Conservation (phyloP, 2,888 invertebrate species). For the Heliconius ethilla region DNA sequence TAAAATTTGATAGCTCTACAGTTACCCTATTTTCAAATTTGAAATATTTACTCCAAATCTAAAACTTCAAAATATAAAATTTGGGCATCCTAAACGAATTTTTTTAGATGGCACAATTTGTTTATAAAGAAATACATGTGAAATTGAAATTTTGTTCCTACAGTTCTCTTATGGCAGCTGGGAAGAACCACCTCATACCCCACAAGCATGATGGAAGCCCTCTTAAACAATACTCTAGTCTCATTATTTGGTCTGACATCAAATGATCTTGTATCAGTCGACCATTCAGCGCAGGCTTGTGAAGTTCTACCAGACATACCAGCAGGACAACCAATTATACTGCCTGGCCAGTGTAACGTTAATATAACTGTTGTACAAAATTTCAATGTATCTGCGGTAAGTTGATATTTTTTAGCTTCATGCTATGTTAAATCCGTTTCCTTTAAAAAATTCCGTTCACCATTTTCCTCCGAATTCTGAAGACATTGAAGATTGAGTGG, state of each 20-base stretch:
- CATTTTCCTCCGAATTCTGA: background rate
- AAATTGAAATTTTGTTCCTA: constrained; percentile 36
- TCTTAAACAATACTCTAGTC: constrained; percentile 52
- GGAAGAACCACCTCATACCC: constrained; percentile 48
- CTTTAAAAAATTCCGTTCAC: background rate
- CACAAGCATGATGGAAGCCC: constrained; percentile 48
- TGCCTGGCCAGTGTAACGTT: constrained; percentile 63
- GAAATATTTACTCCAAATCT: no score
- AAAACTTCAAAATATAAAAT: no score
- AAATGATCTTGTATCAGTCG: constrained; percentile 48
- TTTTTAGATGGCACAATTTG: background rate
- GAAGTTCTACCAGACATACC: constrained; percentile 57
- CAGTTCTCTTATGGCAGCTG: constrained; percentile 70
- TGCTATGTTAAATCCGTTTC: no score
- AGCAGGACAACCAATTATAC: constrained; percentile 57
- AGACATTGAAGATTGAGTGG: background rate
- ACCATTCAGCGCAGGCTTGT: constrained; percentile 60
- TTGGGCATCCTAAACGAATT: no score
- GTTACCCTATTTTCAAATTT: no score
- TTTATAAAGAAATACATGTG: background rate
- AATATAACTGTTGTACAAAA: constrained; percentile 57
- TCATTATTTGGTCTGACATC: constrained; percentile 51
- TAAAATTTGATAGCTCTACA: no score
- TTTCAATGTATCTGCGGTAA: constrained; percentile 58
- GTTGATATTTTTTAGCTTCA: background rate